Percentiles rank a stretch among this genome's conserved stretches.
Evolutionary conservation across 2,113 vertebrate species (phyloP).

Genomic region (Rafetus swinhoei): DNA sequence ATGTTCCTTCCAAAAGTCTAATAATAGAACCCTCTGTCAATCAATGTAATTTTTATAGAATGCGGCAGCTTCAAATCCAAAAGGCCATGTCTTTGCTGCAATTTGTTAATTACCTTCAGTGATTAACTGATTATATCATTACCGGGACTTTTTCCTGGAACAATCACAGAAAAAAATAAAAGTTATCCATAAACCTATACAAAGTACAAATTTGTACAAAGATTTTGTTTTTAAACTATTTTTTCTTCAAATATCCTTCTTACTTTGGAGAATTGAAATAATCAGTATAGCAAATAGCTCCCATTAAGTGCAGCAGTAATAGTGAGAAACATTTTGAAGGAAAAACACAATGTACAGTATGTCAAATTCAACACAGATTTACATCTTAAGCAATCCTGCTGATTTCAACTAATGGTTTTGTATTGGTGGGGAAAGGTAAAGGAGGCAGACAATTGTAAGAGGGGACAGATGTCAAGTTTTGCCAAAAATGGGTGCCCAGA

Average conservation of each 20-base stretch:
- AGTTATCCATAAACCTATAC: neutral
- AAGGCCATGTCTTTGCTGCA: neutral
- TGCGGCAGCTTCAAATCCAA: neutral
- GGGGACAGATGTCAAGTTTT: neutral
- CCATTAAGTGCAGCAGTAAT: neutral
- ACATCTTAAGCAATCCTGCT: neutral
- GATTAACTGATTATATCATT: conserved; percentile 27
- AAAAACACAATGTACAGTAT: neutral
- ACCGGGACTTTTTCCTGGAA: neutral
- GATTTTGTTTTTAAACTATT: neutral
- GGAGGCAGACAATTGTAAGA: neutral
- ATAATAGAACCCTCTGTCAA: neutral
- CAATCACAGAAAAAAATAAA: conserved; percentile 4
- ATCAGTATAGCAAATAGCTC: neutral
- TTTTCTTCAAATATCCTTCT: neutral
- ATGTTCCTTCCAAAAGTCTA: neutral
- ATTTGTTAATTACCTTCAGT: conserved; percentile 30
- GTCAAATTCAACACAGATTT: neutral
- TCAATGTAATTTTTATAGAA: neutral
- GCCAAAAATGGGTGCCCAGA: too few relatives aligned
- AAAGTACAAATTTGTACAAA: neutral
- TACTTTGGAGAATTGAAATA: neutral
- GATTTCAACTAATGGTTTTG: neutral
- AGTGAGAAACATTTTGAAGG: neutral
- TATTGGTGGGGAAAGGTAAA: neutral